Conservation (phyloP, 2,113 vertebrate genomes). For the Perccottus glenii region DNA sequence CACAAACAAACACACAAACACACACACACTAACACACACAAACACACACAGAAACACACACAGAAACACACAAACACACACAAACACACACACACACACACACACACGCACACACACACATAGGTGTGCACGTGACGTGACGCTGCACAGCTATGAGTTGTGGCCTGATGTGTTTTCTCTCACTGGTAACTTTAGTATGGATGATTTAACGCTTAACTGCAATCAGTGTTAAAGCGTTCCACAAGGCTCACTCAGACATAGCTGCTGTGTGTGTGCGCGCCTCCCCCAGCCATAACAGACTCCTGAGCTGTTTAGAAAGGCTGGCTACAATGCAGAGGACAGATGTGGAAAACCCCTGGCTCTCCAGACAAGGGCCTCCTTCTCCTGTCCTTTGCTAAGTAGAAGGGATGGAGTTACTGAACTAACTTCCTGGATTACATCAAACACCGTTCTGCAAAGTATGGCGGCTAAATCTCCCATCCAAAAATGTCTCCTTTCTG, state of each 20-base stretch:
- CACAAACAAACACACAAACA: constrained; percentile 23
- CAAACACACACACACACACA: constrained; percentile 27
- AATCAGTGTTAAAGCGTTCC: constrained; percentile 81
- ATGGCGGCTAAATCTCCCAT: constrained; percentile 38
- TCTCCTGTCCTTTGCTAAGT: constrained; percentile 73
- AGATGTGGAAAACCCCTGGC: constrained; percentile 83
- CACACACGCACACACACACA: constrained; percentile 33
- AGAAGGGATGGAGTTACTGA: constrained; percentile 80
- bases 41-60: too few species aligned
- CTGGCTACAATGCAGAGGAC: constrained; percentile 82
- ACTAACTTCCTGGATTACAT: constrained; percentile 85
- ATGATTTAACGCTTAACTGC: constrained; percentile 83
- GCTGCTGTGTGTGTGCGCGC: constrained; percentile 47
- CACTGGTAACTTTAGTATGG: constrained; percentile 77
- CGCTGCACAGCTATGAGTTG: constrained; percentile 60
- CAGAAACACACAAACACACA: background rate
- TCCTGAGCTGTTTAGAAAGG: constrained; percentile 80
- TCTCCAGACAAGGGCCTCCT: constrained; percentile 83
- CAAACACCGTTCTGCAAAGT: constrained; percentile 72
- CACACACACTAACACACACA: constrained; percentile 14
- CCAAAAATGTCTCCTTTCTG: constrained; percentile 9
- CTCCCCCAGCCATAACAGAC: constrained; percentile 78
- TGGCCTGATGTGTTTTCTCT: constrained; percentile 74
- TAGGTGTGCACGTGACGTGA: too few species aligned
- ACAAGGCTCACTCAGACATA: constrained; percentile 74